Conservation (phyloP, 2,888 invertebrate genomes). For the Phorcus lineatus region DNA sequence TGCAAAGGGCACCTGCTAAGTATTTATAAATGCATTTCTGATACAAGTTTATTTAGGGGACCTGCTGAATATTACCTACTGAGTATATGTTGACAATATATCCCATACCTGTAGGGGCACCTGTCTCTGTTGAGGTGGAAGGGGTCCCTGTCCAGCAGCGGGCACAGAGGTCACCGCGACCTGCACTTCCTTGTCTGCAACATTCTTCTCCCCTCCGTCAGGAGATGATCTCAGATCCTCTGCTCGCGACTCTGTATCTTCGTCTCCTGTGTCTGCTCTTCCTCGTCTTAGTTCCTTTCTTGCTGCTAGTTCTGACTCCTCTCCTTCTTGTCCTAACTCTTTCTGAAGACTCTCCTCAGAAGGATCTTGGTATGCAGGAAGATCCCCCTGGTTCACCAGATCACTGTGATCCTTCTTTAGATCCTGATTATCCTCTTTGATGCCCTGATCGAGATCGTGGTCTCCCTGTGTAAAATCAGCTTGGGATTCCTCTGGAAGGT, state of each 20-base stretch:
- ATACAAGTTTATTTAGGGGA: too few species aligned
- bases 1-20: too few species aligned
- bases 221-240: neutral
- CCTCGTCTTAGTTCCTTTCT: neutral
- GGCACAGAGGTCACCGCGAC: slow-evolving; percentile 53
- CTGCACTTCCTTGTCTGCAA: slow-evolving; percentile 40
- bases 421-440: too few species aligned
- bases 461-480: neutral
- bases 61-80: too few species aligned
- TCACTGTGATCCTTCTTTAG: too few species aligned
- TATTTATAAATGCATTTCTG: too few species aligned
- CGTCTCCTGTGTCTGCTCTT: too few species aligned
- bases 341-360: neutral
- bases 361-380: neutral
- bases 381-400: too few species aligned
- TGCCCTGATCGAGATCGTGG: too few species aligned
- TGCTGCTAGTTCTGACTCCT: neutral
- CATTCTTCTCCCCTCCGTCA: neutral
- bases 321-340: neutral
- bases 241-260: neutral
- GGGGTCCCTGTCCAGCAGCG: slow-evolving; percentile 41
- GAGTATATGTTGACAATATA: too few species aligned
- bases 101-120: neutral
- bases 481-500: neutral
- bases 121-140: slow-evolving; percentile 38